Evolutionary conservation across 2,797 vertebrate genomes (phyloP).

Genomic region (Syncerus caffer): DNA sequence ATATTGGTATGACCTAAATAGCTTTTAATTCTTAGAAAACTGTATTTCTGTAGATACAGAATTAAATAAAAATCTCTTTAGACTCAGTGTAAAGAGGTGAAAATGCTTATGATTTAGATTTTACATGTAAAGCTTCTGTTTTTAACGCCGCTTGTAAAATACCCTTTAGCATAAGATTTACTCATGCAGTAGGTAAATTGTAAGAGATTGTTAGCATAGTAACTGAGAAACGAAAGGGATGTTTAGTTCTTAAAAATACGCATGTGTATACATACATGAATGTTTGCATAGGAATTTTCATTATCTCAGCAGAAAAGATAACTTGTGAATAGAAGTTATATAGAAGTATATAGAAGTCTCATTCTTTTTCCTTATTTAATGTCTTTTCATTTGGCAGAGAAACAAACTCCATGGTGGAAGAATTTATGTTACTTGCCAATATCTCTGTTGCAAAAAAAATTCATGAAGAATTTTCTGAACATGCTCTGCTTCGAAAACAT

Average conservation of each 20-base stretch:
- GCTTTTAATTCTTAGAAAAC: constrained; percentile 20
- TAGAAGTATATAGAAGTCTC: not conserved
- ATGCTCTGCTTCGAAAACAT: constrained; percentile 95
- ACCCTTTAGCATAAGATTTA: not conserved
- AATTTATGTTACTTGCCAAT: constrained; percentile 99
- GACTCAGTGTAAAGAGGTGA: not conserved
- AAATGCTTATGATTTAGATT: not conserved
- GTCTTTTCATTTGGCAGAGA: constrained; percentile 86
- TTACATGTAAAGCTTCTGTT: not conserved
- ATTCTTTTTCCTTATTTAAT: constrained; percentile 16
- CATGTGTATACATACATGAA: not conserved
- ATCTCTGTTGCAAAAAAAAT: constrained; percentile 98
- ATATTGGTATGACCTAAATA: not conserved
- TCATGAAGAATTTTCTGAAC: constrained; percentile 94
- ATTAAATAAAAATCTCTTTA: not conserved
- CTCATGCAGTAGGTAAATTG: not conserved
- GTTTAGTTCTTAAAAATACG: not conserved
- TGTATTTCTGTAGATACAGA: constrained; percentile 5
- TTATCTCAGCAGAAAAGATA: not conserved
- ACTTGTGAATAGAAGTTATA: not conserved
- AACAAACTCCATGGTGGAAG: constrained; percentile 99
- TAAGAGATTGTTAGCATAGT: not conserved
- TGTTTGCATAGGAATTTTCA: constrained; percentile 8
- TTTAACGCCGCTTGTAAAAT: not conserved
- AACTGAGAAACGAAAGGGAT: not conserved